Percentiles rank a stretch among this genome's conserved stretches.
Conservation (phyloP, 2,797 vertebrate genomes). For the Sebastes oblongus region DNA sequence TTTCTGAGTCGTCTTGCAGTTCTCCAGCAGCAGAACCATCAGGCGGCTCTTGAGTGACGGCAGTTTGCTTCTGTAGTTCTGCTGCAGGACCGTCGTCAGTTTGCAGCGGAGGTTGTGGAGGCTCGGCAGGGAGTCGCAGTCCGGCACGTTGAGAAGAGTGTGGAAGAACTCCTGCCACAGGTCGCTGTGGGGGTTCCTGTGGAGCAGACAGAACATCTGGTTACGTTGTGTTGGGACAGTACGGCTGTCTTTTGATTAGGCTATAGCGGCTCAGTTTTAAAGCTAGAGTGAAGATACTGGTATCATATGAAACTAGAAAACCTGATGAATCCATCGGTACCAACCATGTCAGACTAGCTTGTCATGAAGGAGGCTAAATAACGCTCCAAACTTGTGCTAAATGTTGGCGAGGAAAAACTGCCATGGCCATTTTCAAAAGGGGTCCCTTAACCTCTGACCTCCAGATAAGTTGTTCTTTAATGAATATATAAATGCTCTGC, state of each 20-base stretch:
- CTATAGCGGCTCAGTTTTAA: no score
- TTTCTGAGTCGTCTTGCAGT: background rate
- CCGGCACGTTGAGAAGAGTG: slow-evolving; percentile 86
- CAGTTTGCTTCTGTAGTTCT: slow-evolving; percentile 84
- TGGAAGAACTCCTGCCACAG: slow-evolving; percentile 92
- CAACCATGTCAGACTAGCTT: no score
- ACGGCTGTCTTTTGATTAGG: no score
- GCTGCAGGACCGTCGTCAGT: slow-evolving; percentile 78
- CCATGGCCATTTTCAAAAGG: no score
- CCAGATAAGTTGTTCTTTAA: background rate
- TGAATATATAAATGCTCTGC: background rate
- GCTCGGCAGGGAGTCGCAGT: slow-evolving; percentile 78
- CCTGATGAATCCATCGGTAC: no score
- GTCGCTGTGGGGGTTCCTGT: slow-evolving; percentile 87
- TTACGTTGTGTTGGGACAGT: background rate
- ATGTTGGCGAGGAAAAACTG: no score
- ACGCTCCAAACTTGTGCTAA: no score
- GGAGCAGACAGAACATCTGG: background rate
- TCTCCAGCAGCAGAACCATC: slow-evolving; percentile 87
- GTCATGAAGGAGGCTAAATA: no score
- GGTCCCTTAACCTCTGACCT: no score
- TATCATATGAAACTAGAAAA: no score
- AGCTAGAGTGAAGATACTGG: no score
- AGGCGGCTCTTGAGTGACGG: slow-evolving; percentile 85
- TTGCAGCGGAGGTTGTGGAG: slow-evolving; percentile 77